Base-by-base conservation (phyloP, 2,888 invertebrate genomes). In the Notocelia uddmanniana region DNA sequence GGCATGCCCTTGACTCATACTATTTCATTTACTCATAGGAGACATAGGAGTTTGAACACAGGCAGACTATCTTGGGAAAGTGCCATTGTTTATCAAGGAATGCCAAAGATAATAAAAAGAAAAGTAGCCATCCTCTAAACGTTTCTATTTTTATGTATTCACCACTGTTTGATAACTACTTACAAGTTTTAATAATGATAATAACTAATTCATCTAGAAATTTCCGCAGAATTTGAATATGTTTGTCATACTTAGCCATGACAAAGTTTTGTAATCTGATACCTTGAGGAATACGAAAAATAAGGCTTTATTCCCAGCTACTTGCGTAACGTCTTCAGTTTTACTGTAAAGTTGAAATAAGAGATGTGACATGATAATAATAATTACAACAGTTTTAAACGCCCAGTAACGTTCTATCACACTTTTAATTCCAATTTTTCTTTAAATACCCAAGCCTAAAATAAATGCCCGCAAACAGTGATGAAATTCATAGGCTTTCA, bases 1-100 rank as follows among this genome's bases (percentile, higher is more conserved):
- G 54, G 0, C 18, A 48, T 52, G 57, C 64, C 70, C 81, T 82
- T 81, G 82, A 76, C 80, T 73, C 67, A 23, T 54, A 69, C 54
- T 71, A 57, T 57, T 69, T 62, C 21, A 45, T 68, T 59, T n/a
- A 41, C 18, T 18, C 18, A 3, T 50, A 50, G 34, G 8, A 18
- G 50, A n/a, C n/a, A n/a, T n/a, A n/a, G n/a, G n/a, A n/a, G n/a
- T n/a, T 18, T 50, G 37, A 13, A n/a, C 45, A 45, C n/a, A 45
- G n/a, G n/a, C 45, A 45, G 0, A 41, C 41, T 48, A 54, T 54
- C 50, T 68, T 41, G 15, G 41, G 15, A 26, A 41, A 37, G 5
- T 23, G 59, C 55, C 54, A 69, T 45, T 45, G 58, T 64, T 41
- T 26, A 59, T 68, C 10, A 18, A 50, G 48, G 23, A 26, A 50